Base-by-base conservation (phyloP, 2,888 invertebrate species). In the Pandemis corylana region DNA sequence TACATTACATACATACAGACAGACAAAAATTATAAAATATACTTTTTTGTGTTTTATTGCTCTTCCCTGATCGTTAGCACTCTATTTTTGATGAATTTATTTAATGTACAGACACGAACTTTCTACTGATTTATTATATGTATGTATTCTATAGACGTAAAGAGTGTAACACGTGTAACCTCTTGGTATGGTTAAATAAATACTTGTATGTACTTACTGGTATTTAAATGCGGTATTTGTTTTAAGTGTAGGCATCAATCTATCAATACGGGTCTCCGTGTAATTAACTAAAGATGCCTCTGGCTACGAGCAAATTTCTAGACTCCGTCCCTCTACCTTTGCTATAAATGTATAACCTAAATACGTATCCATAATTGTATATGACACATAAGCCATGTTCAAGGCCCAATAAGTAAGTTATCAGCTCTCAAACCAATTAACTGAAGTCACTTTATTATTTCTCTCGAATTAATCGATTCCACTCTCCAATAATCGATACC, bases 351-450 rank as follows among this genome's bases (percentile, higher is more conserved):
- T 20, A 56, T 59, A 10, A 36, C 28, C 28, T 28, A 12, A 59
- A 20, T 56, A 42, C 9, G 42, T 15, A 42, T 15, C 2, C 3
- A 5, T 28, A 12, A 64, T 63, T 46, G 12, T 20, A 68, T 9
- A 73, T 10, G 28, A 68, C 76, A 68, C 73, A 28, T 59, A 59
- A 59, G 12, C 28, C 77, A 68, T 76, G 76, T 79, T 80, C 77
- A 77, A 70, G 76, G 74, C 78, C 77, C 78, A 79, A 78, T 77
- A 77, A 91, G 84, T 90, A 84, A 90, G 88, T 86, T 87, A 90
- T 90, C 91, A 89, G 79, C 84, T 86, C 85, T 85, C 88, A 89
- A 91, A 93, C 86, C 91, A 93, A 93, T 94, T 93, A 93, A 89
- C 90, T 83, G 84, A 77, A 85, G 84, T 85, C 89, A 83, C 86